Evolutionary conservation across 2,797 vertebrate species (phyloP).

Genomic region (Rousettus madagascariensis): DNA sequence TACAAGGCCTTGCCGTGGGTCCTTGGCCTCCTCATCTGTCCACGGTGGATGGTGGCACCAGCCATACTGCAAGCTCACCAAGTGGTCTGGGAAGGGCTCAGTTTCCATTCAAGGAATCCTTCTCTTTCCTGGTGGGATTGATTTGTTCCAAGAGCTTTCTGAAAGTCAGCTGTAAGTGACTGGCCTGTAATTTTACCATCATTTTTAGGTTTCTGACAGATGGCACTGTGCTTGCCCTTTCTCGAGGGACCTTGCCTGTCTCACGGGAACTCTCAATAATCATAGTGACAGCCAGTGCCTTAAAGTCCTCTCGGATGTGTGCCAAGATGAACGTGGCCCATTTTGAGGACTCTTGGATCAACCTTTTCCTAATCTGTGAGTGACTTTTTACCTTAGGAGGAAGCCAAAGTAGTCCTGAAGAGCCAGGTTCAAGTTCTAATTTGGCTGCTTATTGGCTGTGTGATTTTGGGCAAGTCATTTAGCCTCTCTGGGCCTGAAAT

Average conservation of each 20-base stretch:
- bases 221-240: constrained; percentile 54
- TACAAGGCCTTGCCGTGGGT: background rate
- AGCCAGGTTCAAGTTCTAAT: background rate
- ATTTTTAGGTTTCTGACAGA: constrained; percentile 61
- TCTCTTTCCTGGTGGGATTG: constrained; percentile 60
- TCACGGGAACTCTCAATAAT: background rate
- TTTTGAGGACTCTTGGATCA: constrained; percentile 64
- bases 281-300: constrained; percentile 43
- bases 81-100: constrained; percentile 28
- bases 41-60: background rate
- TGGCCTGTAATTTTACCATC: background rate
- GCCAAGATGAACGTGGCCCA: constrained; percentile 48
- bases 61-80: background rate
- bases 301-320: background rate
- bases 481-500: background rate
- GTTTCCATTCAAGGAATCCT: constrained; percentile 50
- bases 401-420: constrained; percentile 3
- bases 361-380: constrained; percentile 5
- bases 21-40: background rate
- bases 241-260: constrained; percentile 53
- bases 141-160: constrained; percentile 62
- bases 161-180: constrained; percentile 48
- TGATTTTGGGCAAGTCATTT: background rate
- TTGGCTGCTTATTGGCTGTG: background rate
- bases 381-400: constrained; percentile 28